Evolutionary conservation across 30 jellyfish, hydroid and myxozoan species (phyloP).

Genomic region (Aurelia coerulea): DNA sequence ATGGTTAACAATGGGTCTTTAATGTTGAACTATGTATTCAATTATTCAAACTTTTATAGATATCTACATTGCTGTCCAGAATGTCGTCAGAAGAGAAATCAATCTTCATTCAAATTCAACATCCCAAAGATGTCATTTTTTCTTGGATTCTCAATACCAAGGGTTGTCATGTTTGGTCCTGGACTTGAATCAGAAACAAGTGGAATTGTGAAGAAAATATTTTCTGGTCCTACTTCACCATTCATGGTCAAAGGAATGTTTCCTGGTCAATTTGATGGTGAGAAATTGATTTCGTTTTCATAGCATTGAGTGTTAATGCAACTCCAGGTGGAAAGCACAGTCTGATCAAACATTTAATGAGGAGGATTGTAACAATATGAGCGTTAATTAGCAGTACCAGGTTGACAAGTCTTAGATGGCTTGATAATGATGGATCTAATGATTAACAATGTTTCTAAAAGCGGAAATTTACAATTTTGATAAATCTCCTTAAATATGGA

Average conservation of each 20-base stretch:
- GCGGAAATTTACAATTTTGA: too few species aligned
- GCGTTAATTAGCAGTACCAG: too few species aligned
- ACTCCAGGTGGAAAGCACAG: too few species aligned
- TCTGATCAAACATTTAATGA: too few species aligned
- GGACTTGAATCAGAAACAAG: slow-evolving; percentile 92
- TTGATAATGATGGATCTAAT: too few species aligned
- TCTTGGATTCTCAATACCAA: slow-evolving; percentile 88
- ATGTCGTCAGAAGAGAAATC: slow-evolving; percentile 33
- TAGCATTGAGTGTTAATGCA: too few species aligned
- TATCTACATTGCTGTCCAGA: slow-evolving; percentile 95
- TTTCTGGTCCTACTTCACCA: slow-evolving; percentile 89
- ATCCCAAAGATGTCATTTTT: slow-evolving; percentile 83
- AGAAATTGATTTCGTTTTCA: background rate
- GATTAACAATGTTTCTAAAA: too few species aligned
- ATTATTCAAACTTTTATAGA: slow-evolving; percentile 33
- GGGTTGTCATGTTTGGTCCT: slow-evolving; percentile 98
- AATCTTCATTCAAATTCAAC: slow-evolving; percentile 44
- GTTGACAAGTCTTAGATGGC: too few species aligned
- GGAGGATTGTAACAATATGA: too few species aligned
- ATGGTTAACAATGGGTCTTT: too few species aligned
- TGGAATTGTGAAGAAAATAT: slow-evolving; percentile 73
- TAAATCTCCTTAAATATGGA: too few species aligned
- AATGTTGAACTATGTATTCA: too few species aligned
- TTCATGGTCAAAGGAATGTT: slow-evolving; percentile 89
- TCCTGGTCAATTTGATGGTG: slow-evolving; percentile 99